Conservation (phyloP, 2,113 vertebrate genomes). For the Cephalopholis sonnerati region DNA sequence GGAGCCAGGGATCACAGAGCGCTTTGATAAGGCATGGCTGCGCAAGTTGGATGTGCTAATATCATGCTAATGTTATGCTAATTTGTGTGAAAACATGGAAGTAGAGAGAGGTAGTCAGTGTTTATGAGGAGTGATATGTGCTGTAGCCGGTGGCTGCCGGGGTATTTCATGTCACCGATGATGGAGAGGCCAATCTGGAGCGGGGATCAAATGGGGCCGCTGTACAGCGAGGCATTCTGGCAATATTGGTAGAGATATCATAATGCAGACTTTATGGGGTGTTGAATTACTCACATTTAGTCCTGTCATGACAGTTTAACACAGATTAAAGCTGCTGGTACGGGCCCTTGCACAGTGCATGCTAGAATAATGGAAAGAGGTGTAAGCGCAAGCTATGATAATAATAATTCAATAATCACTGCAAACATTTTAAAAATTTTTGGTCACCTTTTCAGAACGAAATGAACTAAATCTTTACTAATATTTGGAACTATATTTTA, state of each 20-base stretch:
- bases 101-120: constrained; percentile 63
- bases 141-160: constrained; percentile 54
- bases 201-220: constrained; percentile 50
- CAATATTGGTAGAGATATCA: constrained; percentile 48
- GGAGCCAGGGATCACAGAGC: constrained; percentile 75
- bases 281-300: constrained; percentile 71
- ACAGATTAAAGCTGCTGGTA: constrained; percentile 44
- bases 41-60: constrained; percentile 69
- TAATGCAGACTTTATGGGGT: constrained; percentile 59
- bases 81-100: constrained; percentile 72
- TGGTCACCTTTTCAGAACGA: no score
- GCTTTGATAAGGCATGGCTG: constrained; percentile 76
- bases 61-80: constrained; percentile 78
- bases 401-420: background rate
- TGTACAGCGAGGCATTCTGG: constrained; percentile 10
- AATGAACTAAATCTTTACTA: no score
- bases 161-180: constrained; percentile 68
- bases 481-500: background rate
- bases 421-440: background rate
- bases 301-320: constrained; percentile 57
- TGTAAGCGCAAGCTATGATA: background rate
- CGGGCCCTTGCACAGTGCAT: background rate
- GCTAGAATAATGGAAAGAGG: constrained; percentile 21
- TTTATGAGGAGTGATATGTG: constrained; percentile 73
- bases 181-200: constrained; percentile 67